phyloP scores from a whole-genome alignment of 2,888 invertebrate species.

The Rhagonycha fulva region DNA sequence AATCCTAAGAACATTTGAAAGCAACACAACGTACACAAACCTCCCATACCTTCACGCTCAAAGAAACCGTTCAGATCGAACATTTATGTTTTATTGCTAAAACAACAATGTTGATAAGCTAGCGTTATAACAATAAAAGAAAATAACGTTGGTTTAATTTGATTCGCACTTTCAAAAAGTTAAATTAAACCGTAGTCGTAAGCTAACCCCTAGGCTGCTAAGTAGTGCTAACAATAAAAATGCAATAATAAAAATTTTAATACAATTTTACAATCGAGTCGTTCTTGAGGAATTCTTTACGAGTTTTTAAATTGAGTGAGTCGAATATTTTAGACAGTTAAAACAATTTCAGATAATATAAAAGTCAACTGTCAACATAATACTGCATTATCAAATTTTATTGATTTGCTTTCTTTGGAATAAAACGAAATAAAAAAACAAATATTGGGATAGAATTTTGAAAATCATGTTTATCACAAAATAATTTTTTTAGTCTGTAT shows the following conservation, averaged over 20 bases:
- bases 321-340: neutral
- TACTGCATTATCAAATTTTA: neutral
- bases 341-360: neutral
- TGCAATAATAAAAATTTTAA: neutral
- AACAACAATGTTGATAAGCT: neutral
- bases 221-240: neutral
- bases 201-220: neutral
- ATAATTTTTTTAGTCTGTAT: no score
- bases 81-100: neutral
- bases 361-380: neutral
- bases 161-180: neutral
- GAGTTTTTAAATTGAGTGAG: neutral
- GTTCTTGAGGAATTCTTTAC: neutral
- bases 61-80: no score
- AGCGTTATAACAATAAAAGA: neutral
- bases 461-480: neutral
- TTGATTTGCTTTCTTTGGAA: neutral
- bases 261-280: neutral
- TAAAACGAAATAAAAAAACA: neutral
- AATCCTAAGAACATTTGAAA: no score
- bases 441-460: neutral
- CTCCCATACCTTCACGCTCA: no score
- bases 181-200: neutral
- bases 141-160: neutral
- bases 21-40: no score